Conservation (phyloP, 2,797 vertebrate species). For the Sebastes miniatus region DNA sequence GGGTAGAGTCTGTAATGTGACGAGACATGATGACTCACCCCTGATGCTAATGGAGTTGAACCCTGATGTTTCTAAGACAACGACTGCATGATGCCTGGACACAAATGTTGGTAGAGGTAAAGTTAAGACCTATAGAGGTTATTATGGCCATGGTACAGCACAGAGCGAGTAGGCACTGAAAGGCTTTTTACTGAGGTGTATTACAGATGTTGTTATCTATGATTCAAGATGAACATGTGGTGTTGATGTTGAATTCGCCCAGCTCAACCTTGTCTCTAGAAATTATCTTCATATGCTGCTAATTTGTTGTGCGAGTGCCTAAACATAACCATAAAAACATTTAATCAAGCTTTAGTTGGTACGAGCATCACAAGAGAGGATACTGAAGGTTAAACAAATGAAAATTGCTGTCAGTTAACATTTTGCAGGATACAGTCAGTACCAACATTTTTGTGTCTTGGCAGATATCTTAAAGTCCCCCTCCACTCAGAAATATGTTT, state of each 20-base stretch:
- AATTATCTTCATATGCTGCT: neutral
- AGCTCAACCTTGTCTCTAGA: neutral
- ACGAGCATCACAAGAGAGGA: neutral
- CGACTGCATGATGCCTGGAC: neutral
- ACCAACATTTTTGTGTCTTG: neutral
- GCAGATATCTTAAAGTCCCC: neutral
- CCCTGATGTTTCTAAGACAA: neutral
- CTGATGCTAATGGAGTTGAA: neutral
- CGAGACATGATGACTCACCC: neutral
- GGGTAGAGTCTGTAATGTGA: neutral
- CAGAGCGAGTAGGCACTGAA: neutral
- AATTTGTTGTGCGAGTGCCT: neutral
- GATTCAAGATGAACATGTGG: neutral
- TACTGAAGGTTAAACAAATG: neutral
- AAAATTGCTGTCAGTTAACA: neutral
- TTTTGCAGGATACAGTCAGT: neutral
- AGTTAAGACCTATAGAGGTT: neutral
- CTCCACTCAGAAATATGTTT: neutral
- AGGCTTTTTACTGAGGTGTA: neutral
- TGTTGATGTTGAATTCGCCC: neutral
- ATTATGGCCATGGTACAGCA: neutral
- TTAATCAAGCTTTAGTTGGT: neutral
- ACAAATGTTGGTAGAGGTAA: neutral
- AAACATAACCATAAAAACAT: neutral
- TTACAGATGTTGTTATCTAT: neutral